Conservation (phyloP, 2,888 invertebrate genomes). For the Plemyria rubiginata region DNA sequence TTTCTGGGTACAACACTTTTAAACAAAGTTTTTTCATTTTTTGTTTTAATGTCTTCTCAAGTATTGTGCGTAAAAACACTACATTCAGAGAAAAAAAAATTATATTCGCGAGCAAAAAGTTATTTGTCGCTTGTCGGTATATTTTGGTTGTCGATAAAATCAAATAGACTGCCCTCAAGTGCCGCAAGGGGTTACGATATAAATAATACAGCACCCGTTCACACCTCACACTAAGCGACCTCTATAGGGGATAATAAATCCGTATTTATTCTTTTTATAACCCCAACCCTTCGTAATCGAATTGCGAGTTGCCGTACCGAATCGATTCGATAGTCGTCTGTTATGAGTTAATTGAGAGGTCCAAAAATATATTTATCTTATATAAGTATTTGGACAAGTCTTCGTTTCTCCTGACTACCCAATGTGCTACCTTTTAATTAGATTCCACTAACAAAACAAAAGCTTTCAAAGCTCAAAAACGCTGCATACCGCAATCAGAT, state of each 20-base stretch:
- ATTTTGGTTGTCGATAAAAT: conserved; percentile 76
- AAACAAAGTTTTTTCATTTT: too few species aligned
- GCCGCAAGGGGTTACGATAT: conserved; percentile 57
- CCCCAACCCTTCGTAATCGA: conserved; percentile 72
- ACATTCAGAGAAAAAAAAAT: too few species aligned
- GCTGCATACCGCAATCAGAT: too few species aligned
- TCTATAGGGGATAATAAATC: conserved; percentile 84
- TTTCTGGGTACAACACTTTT: too few species aligned
- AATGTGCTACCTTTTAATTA: too few species aligned
- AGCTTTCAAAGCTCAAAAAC: too few species aligned
- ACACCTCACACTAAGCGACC: conserved; percentile 77
- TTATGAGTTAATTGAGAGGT: conserved; percentile 34
- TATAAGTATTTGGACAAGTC: background rate
- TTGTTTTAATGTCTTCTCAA: too few species aligned
- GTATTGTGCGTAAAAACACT: too few species aligned
- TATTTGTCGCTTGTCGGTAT: conserved; percentile 44
- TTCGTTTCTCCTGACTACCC: background rate
- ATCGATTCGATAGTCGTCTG: conserved; percentile 65
- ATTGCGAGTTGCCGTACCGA: conserved; percentile 75
- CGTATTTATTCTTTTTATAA: conserved; percentile 83
- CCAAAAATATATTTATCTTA: background rate
- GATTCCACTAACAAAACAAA: too few species aligned
- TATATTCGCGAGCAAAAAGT: too few species aligned
- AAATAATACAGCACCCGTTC: conserved; percentile 81
- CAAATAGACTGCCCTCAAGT: conserved; percentile 76